A percentile compares a stretch with the other conserved stretches of the same genome.
These are phyloP conservation scores for Pentamera pediparva DNA, from an alignment of 53 echinoderm and acorn worm genomes.

Conservation along the genomic window DNA sequence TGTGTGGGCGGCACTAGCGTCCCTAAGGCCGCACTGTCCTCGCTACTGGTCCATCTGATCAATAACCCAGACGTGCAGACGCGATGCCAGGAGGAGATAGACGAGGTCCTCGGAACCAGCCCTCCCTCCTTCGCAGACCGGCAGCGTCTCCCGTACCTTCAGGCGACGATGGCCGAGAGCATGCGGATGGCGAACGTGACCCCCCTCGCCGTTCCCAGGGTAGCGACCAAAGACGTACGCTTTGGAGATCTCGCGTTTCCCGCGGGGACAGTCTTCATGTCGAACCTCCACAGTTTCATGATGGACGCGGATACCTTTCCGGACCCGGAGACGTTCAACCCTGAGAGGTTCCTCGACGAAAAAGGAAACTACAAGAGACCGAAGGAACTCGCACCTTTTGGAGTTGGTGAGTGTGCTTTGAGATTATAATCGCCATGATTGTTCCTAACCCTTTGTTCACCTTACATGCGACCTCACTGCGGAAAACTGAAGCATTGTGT, in stretches of 20 bases:
- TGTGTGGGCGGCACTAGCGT: neutral
- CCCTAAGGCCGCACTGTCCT: neutral
- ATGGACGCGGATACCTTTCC: constrained; percentile 13
- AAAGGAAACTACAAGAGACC: constrained; percentile 11
- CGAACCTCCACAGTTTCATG: constrained; percentile 9
- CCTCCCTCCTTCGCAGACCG: neutral
- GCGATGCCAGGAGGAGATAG: neutral
- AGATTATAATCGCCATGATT: neutral
- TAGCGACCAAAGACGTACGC: neutral
- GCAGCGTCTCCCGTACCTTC: constrained; percentile 1
- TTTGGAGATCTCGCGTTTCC: neutral
- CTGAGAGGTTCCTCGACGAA: constrained; percentile 4
- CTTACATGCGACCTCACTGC: neutral
- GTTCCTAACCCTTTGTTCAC: neutral
- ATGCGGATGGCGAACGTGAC: constrained; percentile 7
- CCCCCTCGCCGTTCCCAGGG: constrained; percentile 5
- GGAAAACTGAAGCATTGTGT: neutral
- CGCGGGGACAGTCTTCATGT: constrained; percentile 1
- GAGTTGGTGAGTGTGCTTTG: constrained; percentile 19
- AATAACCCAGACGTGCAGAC: constrained; percentile 19
- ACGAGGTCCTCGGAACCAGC: neutral
- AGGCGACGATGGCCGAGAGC: constrained; percentile 7
- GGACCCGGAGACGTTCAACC: constrained; percentile 5
- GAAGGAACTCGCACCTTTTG: neutral
- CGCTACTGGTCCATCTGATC: constrained; percentile 1